Percentiles rank a stretch among this genome's conserved stretches.
These are phyloP conservation scores for Polypedilum vanderplanki DNA, from an alignment of 1,140 invertebrate genomes.

Conservation along the genomic window DNA sequence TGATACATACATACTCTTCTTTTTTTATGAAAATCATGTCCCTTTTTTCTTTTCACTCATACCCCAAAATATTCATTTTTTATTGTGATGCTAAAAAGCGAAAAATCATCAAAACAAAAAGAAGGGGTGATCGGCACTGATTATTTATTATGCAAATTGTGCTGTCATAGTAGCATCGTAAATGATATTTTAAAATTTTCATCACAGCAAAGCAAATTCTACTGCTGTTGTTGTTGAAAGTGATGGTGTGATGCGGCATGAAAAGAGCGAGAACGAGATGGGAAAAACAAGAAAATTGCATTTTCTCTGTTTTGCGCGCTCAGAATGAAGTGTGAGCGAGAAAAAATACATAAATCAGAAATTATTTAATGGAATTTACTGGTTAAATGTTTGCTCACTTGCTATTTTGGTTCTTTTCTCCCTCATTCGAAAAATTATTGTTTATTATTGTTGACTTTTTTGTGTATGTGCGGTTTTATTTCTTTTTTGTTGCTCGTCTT, in stretches of 20 bases:
- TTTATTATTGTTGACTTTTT: not conserved
- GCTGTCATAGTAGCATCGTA: not conserved
- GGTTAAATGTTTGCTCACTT: not conserved
- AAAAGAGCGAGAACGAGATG: too few species aligned
- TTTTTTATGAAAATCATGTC: conserved; percentile 15
- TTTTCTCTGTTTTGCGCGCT: not conserved
- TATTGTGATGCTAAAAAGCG: not conserved
- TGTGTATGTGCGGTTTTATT: not conserved
- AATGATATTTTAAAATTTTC: conserved; percentile 20
- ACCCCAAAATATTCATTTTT: not conserved
- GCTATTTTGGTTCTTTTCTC: not conserved
- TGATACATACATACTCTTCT: conserved; percentile 7
- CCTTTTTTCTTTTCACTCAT: not conserved
- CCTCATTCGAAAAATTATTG: not conserved
- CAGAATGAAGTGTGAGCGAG: not conserved
- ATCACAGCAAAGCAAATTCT: not conserved
- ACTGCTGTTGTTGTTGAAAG: too few species aligned
- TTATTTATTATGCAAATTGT: conserved; percentile 28
- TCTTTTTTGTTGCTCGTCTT: not conserved
- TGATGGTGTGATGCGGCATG: too few species aligned
- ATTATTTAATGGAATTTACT: conserved; percentile 28
- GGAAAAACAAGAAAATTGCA: conserved; percentile 24
- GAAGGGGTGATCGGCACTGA: conserved; percentile 5
- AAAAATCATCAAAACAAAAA: not conserved
- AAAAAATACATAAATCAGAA: conserved; percentile 27